Conservation (phyloP, 2,113 vertebrate species). For the Engystomops pustulosus region DNA sequence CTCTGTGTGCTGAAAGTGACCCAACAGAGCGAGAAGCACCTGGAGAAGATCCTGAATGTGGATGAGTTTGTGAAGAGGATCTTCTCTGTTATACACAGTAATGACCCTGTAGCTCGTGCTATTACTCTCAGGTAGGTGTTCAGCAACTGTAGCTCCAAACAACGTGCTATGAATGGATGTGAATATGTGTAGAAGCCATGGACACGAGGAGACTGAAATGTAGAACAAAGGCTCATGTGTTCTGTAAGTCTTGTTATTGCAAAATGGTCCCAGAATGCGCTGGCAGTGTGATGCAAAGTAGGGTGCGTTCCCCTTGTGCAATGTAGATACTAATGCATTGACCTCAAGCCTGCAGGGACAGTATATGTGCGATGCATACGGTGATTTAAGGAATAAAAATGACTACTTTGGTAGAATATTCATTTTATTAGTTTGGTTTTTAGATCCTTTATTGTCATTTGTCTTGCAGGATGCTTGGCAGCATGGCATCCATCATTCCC, state of each 20-base stretch:
- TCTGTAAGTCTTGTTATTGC: too few species aligned
- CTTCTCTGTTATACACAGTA: conserved; percentile 98
- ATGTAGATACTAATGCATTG: too few species aligned
- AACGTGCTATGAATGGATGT: too few species aligned
- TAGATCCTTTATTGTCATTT: conserved; percentile 34
- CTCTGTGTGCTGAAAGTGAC: conserved; percentile 97
- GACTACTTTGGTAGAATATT: neutral
- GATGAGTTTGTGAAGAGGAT: conserved; percentile 98
- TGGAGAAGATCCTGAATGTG: conserved; percentile 98
- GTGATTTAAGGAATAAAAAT: neutral
- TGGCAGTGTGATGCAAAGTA: too few species aligned
- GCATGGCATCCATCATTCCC: conserved; percentile 96
- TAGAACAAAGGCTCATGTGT: too few species aligned
- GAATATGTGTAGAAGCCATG: too few species aligned
- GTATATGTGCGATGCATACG: too few species aligned
- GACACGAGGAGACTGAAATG: too few species aligned
- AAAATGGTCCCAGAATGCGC: too few species aligned
- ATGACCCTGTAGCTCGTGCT: conserved; percentile 94
- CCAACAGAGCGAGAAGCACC: conserved; percentile 97
- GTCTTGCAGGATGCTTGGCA: conserved; percentile 89
- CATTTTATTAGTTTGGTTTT: neutral
- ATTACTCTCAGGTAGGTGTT: conserved; percentile 88
- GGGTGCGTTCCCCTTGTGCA: too few species aligned
- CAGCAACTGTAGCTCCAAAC: too few species aligned
- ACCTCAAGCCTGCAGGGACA: too few species aligned